Evolutionary conservation across 2,797 vertebrate genomes (phyloP).

Genomic region (Taenioides sp.): DNA sequence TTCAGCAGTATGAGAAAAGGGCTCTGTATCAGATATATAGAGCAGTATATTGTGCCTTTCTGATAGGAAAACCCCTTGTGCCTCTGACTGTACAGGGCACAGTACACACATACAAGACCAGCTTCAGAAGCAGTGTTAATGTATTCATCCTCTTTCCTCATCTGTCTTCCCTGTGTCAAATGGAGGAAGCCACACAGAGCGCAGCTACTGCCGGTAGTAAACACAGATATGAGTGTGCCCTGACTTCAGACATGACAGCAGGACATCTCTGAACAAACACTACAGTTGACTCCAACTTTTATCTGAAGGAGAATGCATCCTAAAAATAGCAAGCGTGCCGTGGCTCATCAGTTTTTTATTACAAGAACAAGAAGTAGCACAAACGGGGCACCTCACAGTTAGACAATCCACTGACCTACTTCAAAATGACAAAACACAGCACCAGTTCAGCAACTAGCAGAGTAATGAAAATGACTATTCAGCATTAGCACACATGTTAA

Average conservation of each 20-base stretch:
- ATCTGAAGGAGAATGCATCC: slow-evolving; percentile 31
- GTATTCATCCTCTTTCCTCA: slow-evolving; percentile 31
- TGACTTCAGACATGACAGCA: slow-evolving; percentile 21
- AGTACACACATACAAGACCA: slow-evolving; percentile 40
- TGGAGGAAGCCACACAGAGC: slow-evolving; percentile 9
- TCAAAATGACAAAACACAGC: slow-evolving; percentile 31
- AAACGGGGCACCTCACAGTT: slow-evolving; percentile 13
- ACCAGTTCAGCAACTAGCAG: neutral
- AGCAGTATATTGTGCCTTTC: slow-evolving; percentile 50
- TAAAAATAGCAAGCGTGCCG: slow-evolving; percentile 53
- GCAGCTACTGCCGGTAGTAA: slow-evolving; percentile 6
- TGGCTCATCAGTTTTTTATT: slow-evolving; percentile 67
- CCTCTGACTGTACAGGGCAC: slow-evolving; percentile 54
- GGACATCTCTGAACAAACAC: slow-evolving; percentile 17
- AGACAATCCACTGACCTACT: slow-evolving; percentile 32
- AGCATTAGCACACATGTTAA: slow-evolving; percentile 23
- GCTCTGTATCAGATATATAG: slow-evolving; percentile 50
- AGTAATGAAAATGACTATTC: neutral
- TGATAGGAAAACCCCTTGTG: slow-evolving; percentile 60
- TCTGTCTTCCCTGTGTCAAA: slow-evolving; percentile 17
- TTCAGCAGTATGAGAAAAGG: slow-evolving; percentile 14
- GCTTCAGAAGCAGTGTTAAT: slow-evolving; percentile 38
- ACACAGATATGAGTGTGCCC: slow-evolving; percentile 31
- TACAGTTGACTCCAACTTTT: slow-evolving; percentile 32
- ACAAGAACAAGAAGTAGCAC: slow-evolving; percentile 29